Conservation (phyloP, 2,797 vertebrate species). For the Enteromius argenteus region DNA sequence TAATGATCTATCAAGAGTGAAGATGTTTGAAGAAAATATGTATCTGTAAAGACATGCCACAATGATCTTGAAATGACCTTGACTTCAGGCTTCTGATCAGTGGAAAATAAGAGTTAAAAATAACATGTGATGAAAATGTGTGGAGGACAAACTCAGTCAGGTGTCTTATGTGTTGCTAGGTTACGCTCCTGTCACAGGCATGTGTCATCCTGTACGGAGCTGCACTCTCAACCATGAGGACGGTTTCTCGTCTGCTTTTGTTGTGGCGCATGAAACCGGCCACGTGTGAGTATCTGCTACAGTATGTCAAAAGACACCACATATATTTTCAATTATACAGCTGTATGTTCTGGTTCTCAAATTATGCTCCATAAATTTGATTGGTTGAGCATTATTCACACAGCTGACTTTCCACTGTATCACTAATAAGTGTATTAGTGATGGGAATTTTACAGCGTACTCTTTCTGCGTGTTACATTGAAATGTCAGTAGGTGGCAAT, state of each 20-base stretch:
- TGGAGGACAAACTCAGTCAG: neutral
- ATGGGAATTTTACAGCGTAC: neutral
- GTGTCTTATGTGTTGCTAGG: slow-evolving; percentile 74
- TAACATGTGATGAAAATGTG: neutral
- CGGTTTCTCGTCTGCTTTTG: slow-evolving; percentile 97
- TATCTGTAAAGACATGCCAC: neutral
- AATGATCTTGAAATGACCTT: slow-evolving; percentile 6
- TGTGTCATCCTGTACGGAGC: slow-evolving; percentile 97
- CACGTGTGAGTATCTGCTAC: slow-evolving; percentile 90
- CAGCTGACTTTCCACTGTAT: neutral
- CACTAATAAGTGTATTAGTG: neutral
- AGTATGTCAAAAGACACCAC: neutral
- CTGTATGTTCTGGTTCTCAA: neutral
- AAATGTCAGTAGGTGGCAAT: neutral
- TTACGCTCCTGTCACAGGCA: slow-evolving; percentile 96
- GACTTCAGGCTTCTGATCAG: neutral
- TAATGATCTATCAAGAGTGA: neutral
- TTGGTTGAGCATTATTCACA: neutral
- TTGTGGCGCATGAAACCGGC: slow-evolving; percentile 97
- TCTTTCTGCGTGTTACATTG: neutral
- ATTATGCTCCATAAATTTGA: neutral
- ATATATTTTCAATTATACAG: neutral
- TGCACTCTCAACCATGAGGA: slow-evolving; percentile 98
- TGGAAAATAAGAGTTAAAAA: neutral
- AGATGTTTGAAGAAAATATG: neutral